These are phyloP conservation scores for Anguilla rostrata DNA, from an alignment of 2,113 vertebrate species.

Conservation along the genomic window DNA sequence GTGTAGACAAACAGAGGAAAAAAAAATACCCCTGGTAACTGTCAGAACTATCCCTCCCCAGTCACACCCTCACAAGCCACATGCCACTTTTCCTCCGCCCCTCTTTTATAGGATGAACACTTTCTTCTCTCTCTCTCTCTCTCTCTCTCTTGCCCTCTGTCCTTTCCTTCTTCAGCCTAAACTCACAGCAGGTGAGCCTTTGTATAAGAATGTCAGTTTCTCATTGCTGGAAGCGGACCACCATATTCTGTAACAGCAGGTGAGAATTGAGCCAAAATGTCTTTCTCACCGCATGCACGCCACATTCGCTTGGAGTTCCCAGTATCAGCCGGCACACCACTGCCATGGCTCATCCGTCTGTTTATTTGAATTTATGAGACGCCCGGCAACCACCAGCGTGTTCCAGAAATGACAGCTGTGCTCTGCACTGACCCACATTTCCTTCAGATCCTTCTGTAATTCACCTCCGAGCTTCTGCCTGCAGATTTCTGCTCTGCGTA, in stretches of 20 bases:
- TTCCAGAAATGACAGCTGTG: background rate
- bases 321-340: background rate
- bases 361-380: background rate
- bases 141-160: background rate
- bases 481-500: background rate
- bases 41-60: slow-evolving; percentile 59
- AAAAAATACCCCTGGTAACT: slow-evolving; percentile 65
- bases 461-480: background rate
- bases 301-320: background rate
- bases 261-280: too few species aligned
- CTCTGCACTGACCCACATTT: background rate
- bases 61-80: slow-evolving; percentile 55
- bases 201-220: background rate
- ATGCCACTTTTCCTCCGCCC: slow-evolving; percentile 25
- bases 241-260: background rate
- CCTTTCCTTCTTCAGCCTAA: background rate
- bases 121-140: background rate
- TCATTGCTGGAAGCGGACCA: background rate
- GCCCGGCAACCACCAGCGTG: background rate
- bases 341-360: background rate
- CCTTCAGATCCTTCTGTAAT: background rate
- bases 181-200: background rate
- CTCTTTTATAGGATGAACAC: slow-evolving; percentile 29
- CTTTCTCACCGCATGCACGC: too few species aligned
- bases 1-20: slow-evolving; percentile 62